phyloP scores from a whole-genome alignment of 2,888 invertebrate species.

The Thalpophila matura region DNA sequence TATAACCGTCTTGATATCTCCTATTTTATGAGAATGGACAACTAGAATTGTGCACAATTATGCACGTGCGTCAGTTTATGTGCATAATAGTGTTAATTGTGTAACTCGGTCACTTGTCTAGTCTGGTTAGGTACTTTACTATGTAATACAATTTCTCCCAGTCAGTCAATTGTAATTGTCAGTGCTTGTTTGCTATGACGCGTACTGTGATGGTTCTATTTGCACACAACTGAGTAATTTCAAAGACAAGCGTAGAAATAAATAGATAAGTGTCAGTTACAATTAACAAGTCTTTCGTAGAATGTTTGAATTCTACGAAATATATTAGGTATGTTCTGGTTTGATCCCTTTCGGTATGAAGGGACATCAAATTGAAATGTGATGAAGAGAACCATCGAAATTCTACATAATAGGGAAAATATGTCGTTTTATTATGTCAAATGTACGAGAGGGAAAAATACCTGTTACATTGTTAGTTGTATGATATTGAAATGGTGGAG shows the following conservation, averaged over 20 bases:
- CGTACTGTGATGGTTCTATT: constrained; percentile 12
- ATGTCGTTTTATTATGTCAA: constrained; percentile 7
- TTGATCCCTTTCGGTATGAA: constrained; percentile 19
- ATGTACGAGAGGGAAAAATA: background rate
- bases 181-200: constrained; percentile 25
- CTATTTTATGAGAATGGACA: constrained; percentile 30
- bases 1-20: no score
- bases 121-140: background rate
- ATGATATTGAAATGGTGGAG: background rate
- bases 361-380: constrained; percentile 37
- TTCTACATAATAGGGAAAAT: constrained; percentile 6
- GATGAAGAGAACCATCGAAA: constrained; percentile 5
- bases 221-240: background rate
- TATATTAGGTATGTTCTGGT: no score
- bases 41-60: constrained; percentile 22
- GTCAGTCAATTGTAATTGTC: constrained; percentile 41
- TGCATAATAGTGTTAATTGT: constrained; percentile 37
- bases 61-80: constrained; percentile 11
- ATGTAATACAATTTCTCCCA: constrained; percentile 17
- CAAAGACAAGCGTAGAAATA: no score
- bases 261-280: constrained; percentile 16
- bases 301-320: no score
- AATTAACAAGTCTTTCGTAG: background rate
- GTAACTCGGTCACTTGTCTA: constrained; percentile 28
- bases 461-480: background rate